These are phyloP conservation scores for Trachelus iudaicus DNA, from an alignment of 2,888 invertebrate species.

Conservation along the genomic window DNA sequence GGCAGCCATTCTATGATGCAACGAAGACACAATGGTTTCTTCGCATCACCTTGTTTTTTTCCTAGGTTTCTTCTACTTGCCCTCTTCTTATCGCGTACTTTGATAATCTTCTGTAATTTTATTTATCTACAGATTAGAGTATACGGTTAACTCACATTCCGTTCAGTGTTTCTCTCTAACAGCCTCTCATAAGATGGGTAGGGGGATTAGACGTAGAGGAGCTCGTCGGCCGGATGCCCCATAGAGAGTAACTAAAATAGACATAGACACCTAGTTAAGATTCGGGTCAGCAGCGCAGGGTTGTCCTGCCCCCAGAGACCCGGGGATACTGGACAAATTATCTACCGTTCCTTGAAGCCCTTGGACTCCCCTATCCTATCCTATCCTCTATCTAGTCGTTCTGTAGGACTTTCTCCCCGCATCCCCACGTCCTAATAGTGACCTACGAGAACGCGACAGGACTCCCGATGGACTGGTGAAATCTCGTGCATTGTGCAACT, in stretches of 20 bases:
- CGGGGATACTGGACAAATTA: constrained; percentile 55
- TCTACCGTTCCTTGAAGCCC: constrained; percentile 38
- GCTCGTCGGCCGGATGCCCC: background rate
- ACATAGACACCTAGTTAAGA: constrained; percentile 51
- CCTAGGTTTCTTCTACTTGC: background rate
- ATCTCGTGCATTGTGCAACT: constrained; percentile 53
- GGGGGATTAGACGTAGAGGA: background rate
- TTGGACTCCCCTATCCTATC: constrained; percentile 20
- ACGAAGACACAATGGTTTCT: background rate
- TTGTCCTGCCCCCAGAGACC: constrained; percentile 32
- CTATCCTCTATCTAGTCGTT: constrained; percentile 34
- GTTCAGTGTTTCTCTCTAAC: background rate
- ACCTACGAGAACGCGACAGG: constrained; percentile 49
- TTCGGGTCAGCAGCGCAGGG: constrained; percentile 56
- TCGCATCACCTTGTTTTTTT: background rate
- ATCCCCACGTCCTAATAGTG: constrained; percentile 47
- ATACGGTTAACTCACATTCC: background rate
- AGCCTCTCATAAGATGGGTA: background rate
- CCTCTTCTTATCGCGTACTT: background rate
- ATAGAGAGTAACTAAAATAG: constrained; percentile 3
- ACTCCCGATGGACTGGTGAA: constrained; percentile 51
- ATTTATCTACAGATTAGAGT: background rate
- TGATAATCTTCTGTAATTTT: background rate
- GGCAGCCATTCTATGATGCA: background rate
- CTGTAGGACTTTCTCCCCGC: constrained; percentile 30